Conservation (phyloP, 2,113 vertebrate genomes). For the human (Homo sapiens) region DNA sequence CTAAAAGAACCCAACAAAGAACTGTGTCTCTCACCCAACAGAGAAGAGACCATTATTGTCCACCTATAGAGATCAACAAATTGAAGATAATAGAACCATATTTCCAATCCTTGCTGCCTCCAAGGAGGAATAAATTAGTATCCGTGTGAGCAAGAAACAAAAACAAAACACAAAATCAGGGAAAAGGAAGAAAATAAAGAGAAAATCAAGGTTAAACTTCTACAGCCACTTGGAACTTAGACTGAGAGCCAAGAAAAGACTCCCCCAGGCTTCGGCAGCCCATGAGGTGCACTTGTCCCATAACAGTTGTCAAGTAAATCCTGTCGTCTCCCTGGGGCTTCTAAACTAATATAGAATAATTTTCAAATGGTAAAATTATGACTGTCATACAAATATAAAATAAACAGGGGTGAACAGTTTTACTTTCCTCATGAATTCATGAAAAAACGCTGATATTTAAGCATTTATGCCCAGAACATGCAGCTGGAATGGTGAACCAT, state of each 20-base stretch:
- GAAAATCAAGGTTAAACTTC: background rate
- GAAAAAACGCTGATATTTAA: background rate
- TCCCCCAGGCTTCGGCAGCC: background rate
- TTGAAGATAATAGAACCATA: too few species aligned
- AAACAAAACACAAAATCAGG: background rate
- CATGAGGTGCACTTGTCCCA: accelerated
- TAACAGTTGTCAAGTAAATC: background rate
- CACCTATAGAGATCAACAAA: background rate
- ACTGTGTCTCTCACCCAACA: background rate
- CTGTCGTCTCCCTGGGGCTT: background rate
- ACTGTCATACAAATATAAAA: background rate
- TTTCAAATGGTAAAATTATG: background rate
- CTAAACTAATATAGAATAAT: background rate
- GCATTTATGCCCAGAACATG: background rate
- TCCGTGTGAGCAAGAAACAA: background rate
- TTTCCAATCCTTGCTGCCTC: background rate
- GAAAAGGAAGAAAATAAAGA: background rate
- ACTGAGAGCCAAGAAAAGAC: background rate
- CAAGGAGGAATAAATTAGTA: background rate
- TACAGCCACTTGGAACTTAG: background rate
- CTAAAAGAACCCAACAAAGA: background rate
- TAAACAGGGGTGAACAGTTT: background rate
- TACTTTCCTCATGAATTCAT: background rate
- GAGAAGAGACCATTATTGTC: background rate
- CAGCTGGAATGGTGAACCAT: too few species aligned